These are phyloP conservation scores for Dryobates pubescens DNA, from an alignment of 2,797 vertebrate genomes.

Conservation along the genomic window DNA sequence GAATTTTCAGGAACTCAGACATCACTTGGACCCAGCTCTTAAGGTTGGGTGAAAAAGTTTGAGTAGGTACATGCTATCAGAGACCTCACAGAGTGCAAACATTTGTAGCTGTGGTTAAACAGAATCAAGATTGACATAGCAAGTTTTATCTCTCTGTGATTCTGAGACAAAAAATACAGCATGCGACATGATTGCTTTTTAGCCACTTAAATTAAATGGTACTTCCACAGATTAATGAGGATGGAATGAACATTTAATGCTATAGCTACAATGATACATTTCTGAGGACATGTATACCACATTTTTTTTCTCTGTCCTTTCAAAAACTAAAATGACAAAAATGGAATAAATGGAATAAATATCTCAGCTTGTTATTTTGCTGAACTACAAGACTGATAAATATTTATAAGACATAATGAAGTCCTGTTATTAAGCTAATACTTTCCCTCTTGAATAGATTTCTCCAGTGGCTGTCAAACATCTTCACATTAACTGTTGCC, in stretches of 20 bases:
- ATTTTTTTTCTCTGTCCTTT: background rate
- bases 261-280: background rate
- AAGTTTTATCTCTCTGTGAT: background rate
- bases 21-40: background rate
- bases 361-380: conserved; percentile 37
- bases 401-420: conserved; percentile 45
- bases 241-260: background rate
- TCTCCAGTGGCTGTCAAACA: conserved; percentile 55
- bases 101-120: background rate
- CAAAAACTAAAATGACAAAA: conserved; percentile 37
- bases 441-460: conserved; percentile 34
- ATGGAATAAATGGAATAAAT: conserved; percentile 52
- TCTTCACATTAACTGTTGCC: conserved; percentile 50
- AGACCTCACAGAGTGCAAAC: background rate
- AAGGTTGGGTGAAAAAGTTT: background rate
- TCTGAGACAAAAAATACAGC: background rate
- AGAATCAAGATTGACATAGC: background rate
- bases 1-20: background rate
- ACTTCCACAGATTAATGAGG: background rate
- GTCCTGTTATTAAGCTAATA: conserved; percentile 41
- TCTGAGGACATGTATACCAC: background rate
- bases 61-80: background rate
- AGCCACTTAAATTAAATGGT: background rate
- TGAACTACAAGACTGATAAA: conserved; percentile 31
- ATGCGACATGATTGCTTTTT: background rate